Percentiles rank a stretch among this genome's conserved stretches.
These are phyloP conservation scores for Anarhynchus alexandrinus DNA, from an alignment of 2,113 vertebrate species.

Conservation along the genomic window DNA sequence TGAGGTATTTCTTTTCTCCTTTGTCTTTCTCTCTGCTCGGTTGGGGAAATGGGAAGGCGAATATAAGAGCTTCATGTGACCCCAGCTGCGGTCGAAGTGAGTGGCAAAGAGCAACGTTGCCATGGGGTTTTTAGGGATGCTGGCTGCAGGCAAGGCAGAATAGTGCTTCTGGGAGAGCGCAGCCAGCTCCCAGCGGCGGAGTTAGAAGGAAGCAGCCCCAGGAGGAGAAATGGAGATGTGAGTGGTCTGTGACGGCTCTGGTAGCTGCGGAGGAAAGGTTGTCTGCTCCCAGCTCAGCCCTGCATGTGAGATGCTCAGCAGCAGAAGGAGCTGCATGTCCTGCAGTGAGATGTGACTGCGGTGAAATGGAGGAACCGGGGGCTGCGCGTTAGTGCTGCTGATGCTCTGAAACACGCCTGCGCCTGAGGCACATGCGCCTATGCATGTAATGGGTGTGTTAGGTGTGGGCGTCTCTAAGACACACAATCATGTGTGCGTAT, in stretches of 20 bases:
- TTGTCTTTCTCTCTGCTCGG: neutral
- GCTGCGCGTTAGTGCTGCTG: neutral
- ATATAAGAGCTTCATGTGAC: rapidly evolving
- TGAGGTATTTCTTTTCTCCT: rapidly evolving
- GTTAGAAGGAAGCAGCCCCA: neutral
- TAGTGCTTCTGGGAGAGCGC: neutral
- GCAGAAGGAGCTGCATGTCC: neutral
- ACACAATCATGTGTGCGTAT: rapidly evolving
- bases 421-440: rapidly evolving
- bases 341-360: rapidly evolving
- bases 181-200: neutral
- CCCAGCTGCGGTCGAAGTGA: neutral
- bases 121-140: neutral
- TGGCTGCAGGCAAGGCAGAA: neutral
- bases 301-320: rapidly evolving
- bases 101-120: neutral
- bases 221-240: neutral
- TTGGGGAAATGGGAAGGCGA: neutral
- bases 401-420: rapidly evolving
- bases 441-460: rapidly evolving
- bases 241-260: neutral
- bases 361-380: no score
- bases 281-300: neutral
- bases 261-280: neutral
- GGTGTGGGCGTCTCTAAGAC: no score